phyloP scores from a whole-genome alignment of 2,113 vertebrate genomes.

The Ageneiosus marmoratus region DNA sequence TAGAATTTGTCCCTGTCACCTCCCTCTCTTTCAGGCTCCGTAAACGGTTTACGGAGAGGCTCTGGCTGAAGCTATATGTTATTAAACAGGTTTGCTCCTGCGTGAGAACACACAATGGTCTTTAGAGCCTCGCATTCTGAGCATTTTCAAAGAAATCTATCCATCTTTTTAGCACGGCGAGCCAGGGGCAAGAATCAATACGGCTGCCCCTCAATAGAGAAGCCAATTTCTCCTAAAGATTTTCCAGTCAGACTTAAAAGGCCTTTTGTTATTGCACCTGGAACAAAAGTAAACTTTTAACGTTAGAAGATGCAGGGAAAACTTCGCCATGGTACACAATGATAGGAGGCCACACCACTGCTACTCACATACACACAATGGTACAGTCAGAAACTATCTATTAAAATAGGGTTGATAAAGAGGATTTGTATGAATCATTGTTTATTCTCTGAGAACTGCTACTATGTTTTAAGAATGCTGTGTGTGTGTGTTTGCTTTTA shows the following conservation, averaged over 20 bases:
- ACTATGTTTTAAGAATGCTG: background rate
- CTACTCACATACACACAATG: background rate
- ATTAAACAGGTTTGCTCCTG: conserved; percentile 70
- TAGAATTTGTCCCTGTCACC: conserved; percentile 65
- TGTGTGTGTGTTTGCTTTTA: conserved; percentile 10
- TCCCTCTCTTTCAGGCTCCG: conserved; percentile 56
- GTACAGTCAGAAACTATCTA: background rate
- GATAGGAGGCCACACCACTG: background rate
- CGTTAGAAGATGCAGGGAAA: conserved; percentile 56
- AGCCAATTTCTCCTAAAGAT: conserved; percentile 80
- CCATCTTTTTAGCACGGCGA: conserved; percentile 72
- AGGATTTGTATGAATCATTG: conserved; percentile 7
- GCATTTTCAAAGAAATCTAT: conserved; percentile 78
- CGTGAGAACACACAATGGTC: conserved; percentile 69
- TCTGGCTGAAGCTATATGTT: conserved; percentile 65
- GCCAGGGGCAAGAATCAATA: conserved; percentile 76
- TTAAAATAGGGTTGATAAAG: conserved; percentile 8
- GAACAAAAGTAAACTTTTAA: conserved; percentile 76
- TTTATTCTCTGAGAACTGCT: conserved; percentile 11
- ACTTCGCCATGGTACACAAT: conserved; percentile 14
- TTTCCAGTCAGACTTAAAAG: conserved; percentile 78
- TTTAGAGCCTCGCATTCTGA: conserved; percentile 71
- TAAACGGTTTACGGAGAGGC: conserved; percentile 60
- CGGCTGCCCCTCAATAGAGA: conserved; percentile 69
- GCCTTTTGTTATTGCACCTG: conserved; percentile 76